Base-by-base conservation (phyloP, 2,797 vertebrate genomes). In the Chaetodon trifasciatus region DNA sequence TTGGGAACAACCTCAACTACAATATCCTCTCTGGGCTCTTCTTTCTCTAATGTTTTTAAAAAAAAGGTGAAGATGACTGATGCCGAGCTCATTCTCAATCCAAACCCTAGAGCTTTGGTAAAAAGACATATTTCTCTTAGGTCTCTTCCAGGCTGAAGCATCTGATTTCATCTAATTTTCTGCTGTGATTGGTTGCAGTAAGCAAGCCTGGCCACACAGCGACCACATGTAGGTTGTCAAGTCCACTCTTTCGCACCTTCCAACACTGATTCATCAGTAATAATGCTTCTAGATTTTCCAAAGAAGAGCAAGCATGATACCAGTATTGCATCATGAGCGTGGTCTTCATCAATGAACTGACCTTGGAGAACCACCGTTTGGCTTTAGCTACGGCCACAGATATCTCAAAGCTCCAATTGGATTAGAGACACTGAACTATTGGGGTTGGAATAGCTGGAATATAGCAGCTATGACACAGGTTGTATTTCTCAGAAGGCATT, bases 401-500 rank as follows among this genome's bases (percentile, higher is more conserved):
- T 79, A 82, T 82, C 87, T 89, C 67, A 85, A 56, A 86, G 87
- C 87, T 82, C 79, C 81, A 82, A 86, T 78, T 86, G 88, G 91
- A 91, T 92, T 90, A 87, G 82, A 79, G 76, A 82, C 79, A 84
- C 58, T 78, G 88, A 86, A 84, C 84, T 68, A 75, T 76, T 81
- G 78, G 83, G 89, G 83, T 76, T 74, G 79, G 86, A 90, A 87
- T 83, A 57, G 74, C 81, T 75, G 72, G 74, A 83, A 91, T 79
- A 63, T 65, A 88, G 88, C 57, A 17, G 82, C 66, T 76, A 83
- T 73, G 83, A 78, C 89, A 86, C 71, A n/a, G 87, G 83, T 84
- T 90, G 72, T 86, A 88, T 91, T 90, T 91, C 90, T 92, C 85
- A 77, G 78, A 87, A 82, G 86, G 88, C 88, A 81, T 88, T 84